Evolutionary conservation across 2,888 invertebrate species (phyloP).

Genomic region (Drosophila tanythrix): DNA sequence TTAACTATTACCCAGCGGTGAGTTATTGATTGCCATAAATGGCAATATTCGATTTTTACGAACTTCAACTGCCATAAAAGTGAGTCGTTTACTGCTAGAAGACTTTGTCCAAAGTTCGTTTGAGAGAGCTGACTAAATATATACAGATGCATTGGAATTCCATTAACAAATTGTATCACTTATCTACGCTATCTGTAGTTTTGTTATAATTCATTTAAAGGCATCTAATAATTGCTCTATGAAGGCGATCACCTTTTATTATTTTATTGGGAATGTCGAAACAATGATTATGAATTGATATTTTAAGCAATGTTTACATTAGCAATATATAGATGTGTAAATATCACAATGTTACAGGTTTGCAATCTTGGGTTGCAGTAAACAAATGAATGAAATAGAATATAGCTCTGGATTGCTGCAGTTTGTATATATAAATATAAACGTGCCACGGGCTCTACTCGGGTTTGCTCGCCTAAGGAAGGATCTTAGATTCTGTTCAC

Average conservation of each 20-base stretch:
- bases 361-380: not conserved
- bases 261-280: not conserved
- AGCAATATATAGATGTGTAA: not conserved
- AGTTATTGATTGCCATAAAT: slow-evolving; percentile 4
- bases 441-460: too few relatives aligned
- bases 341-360: not conserved
- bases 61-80: not conserved
- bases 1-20: slow-evolving; percentile 8
- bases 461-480: not conserved
- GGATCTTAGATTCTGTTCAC: not conserved
- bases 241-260: slow-evolving; percentile 10
- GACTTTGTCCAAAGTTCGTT: not conserved
- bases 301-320: not conserved
- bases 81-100: not conserved
- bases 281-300: not conserved
- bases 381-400: not conserved
- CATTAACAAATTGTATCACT: slow-evolving; percentile 1
- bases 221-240: slow-evolving; percentile 10
- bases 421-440: not conserved
- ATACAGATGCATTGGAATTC: slow-evolving; percentile 1
- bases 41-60: not conserved
- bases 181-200: not conserved
- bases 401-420: not conserved
- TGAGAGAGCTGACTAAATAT: not conserved
- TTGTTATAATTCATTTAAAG: slow-evolving; percentile 1